Percentiles rank a stretch among this genome's conserved stretches.
phyloP scores from a whole-genome alignment of 2,888 invertebrate genomes.

The Macrophya annulata region DNA sequence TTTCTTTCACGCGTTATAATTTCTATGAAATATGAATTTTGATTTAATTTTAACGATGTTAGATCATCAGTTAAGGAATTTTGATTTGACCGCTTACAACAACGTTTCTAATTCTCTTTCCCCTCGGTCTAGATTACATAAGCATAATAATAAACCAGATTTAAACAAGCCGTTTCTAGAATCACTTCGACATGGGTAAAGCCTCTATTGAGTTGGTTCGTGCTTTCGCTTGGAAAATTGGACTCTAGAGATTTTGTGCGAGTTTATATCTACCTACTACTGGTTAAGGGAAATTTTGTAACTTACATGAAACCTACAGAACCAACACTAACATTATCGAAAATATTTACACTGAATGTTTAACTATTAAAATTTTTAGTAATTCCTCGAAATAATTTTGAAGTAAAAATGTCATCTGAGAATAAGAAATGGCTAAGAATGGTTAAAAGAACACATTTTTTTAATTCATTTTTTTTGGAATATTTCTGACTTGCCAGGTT shows the following conservation, averaged over 20 bases:
- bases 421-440: not conserved
- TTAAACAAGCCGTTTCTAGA: not conserved
- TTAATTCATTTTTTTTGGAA: not conserved
- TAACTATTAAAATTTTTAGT: not conserved
- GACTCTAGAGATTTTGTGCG: not conserved
- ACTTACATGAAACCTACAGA: not conserved
- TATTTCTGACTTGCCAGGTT: not conserved
- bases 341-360: not conserved
- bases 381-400: not conserved
- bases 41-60: not conserved
- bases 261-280: not conserved
- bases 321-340: not conserved
- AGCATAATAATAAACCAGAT: not conserved
- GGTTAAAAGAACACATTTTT: too few relatives aligned
- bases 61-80: not conserved
- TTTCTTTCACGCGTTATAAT: too few relatives aligned
- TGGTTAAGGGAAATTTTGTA: not conserved
- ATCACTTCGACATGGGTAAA: not conserved
- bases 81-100: not conserved
- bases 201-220: conserved; percentile 8
- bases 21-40: too few relatives aligned
- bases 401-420: not conserved
- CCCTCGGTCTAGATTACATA: not conserved
- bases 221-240: not conserved
- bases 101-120: not conserved